These are phyloP conservation scores for Yponomeuta cagnagella DNA, from an alignment of 2,888 invertebrate species.

Conservation along the genomic window DNA sequence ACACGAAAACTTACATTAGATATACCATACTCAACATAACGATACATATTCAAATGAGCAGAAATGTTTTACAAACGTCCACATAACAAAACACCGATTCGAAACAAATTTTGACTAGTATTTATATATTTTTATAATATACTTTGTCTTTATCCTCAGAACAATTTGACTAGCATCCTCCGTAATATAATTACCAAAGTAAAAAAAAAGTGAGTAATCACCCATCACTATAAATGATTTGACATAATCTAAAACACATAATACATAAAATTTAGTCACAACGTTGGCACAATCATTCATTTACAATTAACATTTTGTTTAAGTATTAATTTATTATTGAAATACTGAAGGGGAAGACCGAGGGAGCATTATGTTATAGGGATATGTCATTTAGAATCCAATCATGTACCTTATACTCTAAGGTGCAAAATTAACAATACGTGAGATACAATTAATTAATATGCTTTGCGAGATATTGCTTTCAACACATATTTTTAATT, in stretches of 20 bases:
- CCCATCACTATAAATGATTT: constrained; percentile 12
- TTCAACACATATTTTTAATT: constrained; percentile 25
- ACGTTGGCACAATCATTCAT: constrained; percentile 68
- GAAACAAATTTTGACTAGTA: constrained; percentile 68
- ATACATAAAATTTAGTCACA: constrained; percentile 43
- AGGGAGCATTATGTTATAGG: constrained; percentile 51
- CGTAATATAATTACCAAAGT: constrained; percentile 41
- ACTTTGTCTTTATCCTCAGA: constrained; percentile 47
- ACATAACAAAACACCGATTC: constrained; percentile 32
- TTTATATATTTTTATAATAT: constrained; percentile 40
- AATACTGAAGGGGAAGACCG: constrained; percentile 71
- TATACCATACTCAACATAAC: constrained; percentile 20
- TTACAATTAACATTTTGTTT: constrained; percentile 30
- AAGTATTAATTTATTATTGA: constrained; percentile 40
- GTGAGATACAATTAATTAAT: constrained; percentile 44
- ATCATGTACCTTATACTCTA: constrained; percentile 55
- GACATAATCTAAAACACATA: constrained; percentile 33
- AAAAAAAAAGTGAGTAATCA: constrained; percentile 19
- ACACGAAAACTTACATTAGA: constrained; percentile 41
- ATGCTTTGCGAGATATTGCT: constrained; percentile 23
- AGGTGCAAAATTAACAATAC: constrained; percentile 64
- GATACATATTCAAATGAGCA: background rate
- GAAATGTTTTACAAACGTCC: background rate
- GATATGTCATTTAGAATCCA: constrained; percentile 58
- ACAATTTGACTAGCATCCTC: constrained; percentile 69